A percentile compares a stretch with the other conserved stretches of the same genome.
These are phyloP conservation scores for Tenebrio molitor DNA, from an alignment of 1,140 invertebrate species.

Conservation along the genomic window DNA sequence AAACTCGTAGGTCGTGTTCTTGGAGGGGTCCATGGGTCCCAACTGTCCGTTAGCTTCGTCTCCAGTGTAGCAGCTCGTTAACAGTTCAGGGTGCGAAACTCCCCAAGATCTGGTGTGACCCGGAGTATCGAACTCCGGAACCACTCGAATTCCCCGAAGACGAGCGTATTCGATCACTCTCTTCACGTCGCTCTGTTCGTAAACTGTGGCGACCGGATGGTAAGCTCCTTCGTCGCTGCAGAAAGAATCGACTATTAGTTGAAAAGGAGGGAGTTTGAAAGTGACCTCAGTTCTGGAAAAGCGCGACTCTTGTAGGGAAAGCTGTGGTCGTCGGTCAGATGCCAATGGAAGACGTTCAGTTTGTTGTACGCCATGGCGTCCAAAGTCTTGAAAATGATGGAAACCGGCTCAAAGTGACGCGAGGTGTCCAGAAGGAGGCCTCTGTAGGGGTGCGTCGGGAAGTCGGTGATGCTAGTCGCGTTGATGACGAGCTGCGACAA, in stretches of 20 bases:
- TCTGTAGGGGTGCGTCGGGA: conserved; percentile 80
- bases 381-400: conserved; percentile 76
- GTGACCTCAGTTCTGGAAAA: conserved; percentile 82
- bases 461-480: conserved; percentile 75
- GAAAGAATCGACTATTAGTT: not conserved
- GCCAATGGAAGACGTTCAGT: conserved; percentile 95
- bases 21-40: conserved; percentile 85
- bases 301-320: conserved; percentile 86
- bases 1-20: conserved; percentile 75
- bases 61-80: conserved; percentile 80
- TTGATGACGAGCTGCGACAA: conserved; percentile 70
- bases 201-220: conserved; percentile 67
- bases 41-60: conserved; percentile 70
- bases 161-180: conserved; percentile 83
- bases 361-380: conserved; percentile 92
- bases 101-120: conserved; percentile 92
- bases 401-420: conserved; percentile 81
- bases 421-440: conserved; percentile 88
- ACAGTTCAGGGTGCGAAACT: conserved; percentile 74
- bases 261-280: not conserved
- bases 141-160: conserved; percentile 85
- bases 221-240: conserved; percentile 10
- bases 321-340: conserved; percentile 92
- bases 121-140: conserved; percentile 93
- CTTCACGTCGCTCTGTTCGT: conserved; percentile 75